These are phyloP conservation scores for Iguana delicatissima DNA, from an alignment of 2,797 vertebrate species.

Conservation along the genomic window DNA sequence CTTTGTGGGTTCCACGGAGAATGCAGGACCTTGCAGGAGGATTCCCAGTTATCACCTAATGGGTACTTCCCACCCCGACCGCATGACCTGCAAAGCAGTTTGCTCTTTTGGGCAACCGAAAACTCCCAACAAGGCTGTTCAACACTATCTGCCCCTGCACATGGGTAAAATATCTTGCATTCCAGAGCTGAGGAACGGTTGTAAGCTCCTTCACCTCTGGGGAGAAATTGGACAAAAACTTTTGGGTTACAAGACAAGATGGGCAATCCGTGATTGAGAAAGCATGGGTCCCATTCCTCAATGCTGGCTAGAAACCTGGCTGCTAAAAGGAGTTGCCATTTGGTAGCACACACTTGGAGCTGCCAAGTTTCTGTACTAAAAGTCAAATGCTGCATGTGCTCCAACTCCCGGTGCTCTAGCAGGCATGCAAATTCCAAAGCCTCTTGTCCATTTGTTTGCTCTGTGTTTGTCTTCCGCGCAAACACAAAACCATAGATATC, in stretches of 20 bases:
- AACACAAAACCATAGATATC: background rate
- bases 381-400: background rate
- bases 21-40: background rate
- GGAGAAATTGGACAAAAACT: too few species aligned
- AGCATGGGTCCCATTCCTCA: too few species aligned
- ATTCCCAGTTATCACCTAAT: background rate
- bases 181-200: too few species aligned
- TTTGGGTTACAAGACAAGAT: too few species aligned
- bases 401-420: too few species aligned
- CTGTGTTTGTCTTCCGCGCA: background rate
- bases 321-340: background rate
- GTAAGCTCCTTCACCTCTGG: too few species aligned
- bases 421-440: background rate
- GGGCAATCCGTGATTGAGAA: too few species aligned
- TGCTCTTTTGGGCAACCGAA: background rate
- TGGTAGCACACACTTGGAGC: too few species aligned
- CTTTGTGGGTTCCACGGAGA: background rate
- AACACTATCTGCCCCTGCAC: too few species aligned
- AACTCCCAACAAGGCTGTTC: background rate
- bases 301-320: too few species aligned
- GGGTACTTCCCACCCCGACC: background rate
- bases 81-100: background rate
- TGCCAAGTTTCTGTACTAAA: background rate
- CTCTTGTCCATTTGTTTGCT: background rate
- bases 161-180: too few species aligned